Percentiles rank a stretch among this genome's conserved stretches.
Conservation (phyloP, 2,888 invertebrate genomes). For the Chymomyza fuscimana region DNA sequence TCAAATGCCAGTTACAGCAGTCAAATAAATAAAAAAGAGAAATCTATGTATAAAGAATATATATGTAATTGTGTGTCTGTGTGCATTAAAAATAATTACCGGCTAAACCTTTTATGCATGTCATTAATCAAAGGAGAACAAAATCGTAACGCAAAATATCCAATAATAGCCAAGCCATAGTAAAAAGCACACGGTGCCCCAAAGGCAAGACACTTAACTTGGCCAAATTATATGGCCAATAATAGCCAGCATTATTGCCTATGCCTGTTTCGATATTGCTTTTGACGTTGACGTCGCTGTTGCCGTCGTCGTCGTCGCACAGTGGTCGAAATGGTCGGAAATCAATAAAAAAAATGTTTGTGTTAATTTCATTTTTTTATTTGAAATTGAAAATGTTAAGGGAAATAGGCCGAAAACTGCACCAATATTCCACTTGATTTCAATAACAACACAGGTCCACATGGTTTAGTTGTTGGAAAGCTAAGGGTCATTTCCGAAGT, state of each 20-base stretch:
- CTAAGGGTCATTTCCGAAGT: too few species aligned
- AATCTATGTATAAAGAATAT: conserved; percentile 8
- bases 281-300: not conserved
- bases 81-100: conserved; percentile 65
- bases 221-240: conserved; percentile 7
- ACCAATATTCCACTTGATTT: too few species aligned
- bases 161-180: not conserved
- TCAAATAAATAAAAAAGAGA: conserved; percentile 15
- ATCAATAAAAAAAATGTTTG: too few species aligned
- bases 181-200: conserved; percentile 8
- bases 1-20: conserved; percentile 64
- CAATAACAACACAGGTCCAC: too few species aligned
- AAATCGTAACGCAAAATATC: not conserved
- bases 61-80: not conserved
- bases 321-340: too few species aligned
- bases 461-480: too few species aligned
- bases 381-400: too few species aligned
- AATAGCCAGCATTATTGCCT: not conserved
- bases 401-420: too few species aligned
- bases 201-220: conserved; percentile 2
- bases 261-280: not conserved
- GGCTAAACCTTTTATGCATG: conserved; percentile 40
- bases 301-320: too few species aligned
- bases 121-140: conserved; percentile 54
- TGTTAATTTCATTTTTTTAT: too few species aligned